Base-by-base conservation (phyloP, 2,888 invertebrate genomes). In the Temnothorax rugatulus region DNA sequence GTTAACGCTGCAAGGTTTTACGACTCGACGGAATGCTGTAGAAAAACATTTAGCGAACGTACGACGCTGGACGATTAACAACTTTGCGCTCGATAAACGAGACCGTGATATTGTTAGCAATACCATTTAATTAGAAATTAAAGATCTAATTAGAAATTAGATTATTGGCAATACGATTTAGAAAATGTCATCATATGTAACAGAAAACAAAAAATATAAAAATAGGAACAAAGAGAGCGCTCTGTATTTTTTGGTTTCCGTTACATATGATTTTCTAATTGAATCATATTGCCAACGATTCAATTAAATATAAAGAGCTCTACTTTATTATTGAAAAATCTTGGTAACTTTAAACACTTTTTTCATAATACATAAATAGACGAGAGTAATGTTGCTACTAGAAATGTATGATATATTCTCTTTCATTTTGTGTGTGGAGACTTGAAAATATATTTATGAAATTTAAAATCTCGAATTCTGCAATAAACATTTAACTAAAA, bases 41-140 rank as follows among this genome's bases (percentile, higher is more conserved):
- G 25, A 68, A 29, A 77, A 61, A 61, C 15, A 11, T 63, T 61
- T 38, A 29, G 57, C 44, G 71, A 71, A 15, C n/a, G 34, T 47
- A 34, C 34, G 50, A 50, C 44, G 8, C 44, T 54, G 21, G 59
- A 11, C 13, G 13, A 29, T 61, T 61, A 15, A 68, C 7, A 41
- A 79, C 50, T 61, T 74, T 0, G 25, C 25, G 52, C n/a, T 29
- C 68, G 41, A 29, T 13, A 57, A 66, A 52, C 41, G 21, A 21
- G 21, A 66, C 29, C 54, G 29, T 29, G 54, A 57, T 54, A 1
- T 21, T 34, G 34, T 34, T 34, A 0, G 34, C 5, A 34, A 34
- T 34, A 34, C 34, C 5, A 34, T 34, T 34, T 34, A 34, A 34
- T 34, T 34, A 0, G 34, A 34, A 34, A 34, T 34, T 34, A 34